A percentile compares a stretch with the other conserved stretches of the same genome.
Conservation (phyloP, 2,888 invertebrate genomes). For the Pinctada fucata region DNA sequence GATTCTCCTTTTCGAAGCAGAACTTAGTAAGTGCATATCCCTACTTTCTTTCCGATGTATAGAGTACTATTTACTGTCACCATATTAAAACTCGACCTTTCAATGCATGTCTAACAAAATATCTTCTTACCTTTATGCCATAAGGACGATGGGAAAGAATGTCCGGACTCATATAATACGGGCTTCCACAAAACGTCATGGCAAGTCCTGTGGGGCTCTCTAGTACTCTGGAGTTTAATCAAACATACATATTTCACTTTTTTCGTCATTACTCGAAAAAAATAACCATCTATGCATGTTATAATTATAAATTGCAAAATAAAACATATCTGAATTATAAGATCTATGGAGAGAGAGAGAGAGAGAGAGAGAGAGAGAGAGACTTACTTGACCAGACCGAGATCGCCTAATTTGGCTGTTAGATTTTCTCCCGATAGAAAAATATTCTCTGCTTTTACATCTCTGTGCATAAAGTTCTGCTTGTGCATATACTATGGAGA, state of each 20-base stretch:
- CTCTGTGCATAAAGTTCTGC: not conserved
- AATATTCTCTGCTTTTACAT: conserved; percentile 6
- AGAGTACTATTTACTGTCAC: no score
- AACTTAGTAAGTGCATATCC: no score
- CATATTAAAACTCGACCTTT: no score
- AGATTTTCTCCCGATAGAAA: not conserved
- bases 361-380: no score
- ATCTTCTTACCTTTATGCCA: conserved; percentile 2
- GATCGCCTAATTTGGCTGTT: not conserved
- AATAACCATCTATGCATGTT: not conserved
- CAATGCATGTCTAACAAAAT: no score
- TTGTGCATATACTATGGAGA: not conserved
- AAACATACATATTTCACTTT: not conserved
- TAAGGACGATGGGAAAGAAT: not conserved
- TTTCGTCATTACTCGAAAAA: not conserved
- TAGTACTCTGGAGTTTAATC: conserved; percentile 1
- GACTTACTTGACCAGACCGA: not conserved
- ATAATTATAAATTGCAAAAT: no score
- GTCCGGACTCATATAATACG: conserved; percentile 11
- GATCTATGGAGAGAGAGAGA: no score
- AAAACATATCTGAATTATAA: no score
- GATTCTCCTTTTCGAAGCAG: no score
- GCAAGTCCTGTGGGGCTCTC: not conserved
- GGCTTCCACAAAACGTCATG: conserved; percentile 2
- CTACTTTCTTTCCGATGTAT: no score